phyloP scores from a whole-genome alignment of 2,113 vertebrate species.

The Lepidothrix coronata region DNA sequence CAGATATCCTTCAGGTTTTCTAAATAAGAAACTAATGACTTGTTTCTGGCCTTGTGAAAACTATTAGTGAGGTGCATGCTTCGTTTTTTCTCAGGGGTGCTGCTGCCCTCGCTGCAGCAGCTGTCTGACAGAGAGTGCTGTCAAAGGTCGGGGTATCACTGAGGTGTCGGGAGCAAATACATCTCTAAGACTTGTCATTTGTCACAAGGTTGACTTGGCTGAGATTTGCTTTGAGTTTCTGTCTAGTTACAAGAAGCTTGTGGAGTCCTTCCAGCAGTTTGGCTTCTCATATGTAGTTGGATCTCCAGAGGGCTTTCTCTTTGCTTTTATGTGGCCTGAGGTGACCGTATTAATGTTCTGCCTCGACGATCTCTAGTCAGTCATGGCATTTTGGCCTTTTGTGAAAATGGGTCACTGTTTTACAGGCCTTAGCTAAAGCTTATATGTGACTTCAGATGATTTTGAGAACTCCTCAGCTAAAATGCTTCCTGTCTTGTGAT shows the following conservation, averaged over 20 bases:
- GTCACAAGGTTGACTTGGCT: neutral
- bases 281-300: neutral
- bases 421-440: neutral
- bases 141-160: neutral
- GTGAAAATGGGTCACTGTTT: neutral
- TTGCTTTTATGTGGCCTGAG: neutral
- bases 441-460: neutral
- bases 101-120: neutral
- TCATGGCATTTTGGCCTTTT: neutral
- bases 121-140: neutral
- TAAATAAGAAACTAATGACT: neutral
- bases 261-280: neutral
- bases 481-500: neutral
- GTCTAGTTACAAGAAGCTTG: neutral
- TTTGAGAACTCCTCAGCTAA: neutral
- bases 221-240: neutral
- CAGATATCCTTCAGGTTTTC: neutral
- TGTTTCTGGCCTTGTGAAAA: neutral
- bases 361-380: neutral
- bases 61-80: neutral
- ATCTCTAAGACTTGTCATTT: neutral
- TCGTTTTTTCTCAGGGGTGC: neutral
- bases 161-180: neutral
- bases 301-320: neutral
- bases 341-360: neutral